A percentile compares a stretch with the other conserved stretches of the same genome.
phyloP scores from a whole-genome alignment of 2,113 vertebrate species.

The Antidorcas marsupialis region DNA sequence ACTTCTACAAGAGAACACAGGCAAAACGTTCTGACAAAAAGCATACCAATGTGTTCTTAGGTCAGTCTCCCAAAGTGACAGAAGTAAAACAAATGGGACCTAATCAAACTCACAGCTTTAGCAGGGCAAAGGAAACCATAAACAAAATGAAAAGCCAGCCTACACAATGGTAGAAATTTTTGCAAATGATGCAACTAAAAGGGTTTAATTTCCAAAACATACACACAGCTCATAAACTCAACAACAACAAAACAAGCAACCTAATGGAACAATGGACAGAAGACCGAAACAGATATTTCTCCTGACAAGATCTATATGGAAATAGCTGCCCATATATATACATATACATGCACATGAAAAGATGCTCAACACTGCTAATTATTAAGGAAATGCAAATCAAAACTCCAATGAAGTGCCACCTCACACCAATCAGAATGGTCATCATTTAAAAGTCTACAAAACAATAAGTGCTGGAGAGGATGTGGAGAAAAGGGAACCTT shows the following conservation, averaged over 20 bases:
- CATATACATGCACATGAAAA: neutral
- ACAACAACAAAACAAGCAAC: neutral
- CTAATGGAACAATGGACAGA: neutral
- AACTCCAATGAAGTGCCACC: neutral
- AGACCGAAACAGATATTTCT: neutral
- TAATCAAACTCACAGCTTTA: neutral
- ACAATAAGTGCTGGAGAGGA: neutral
- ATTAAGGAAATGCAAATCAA: neutral
- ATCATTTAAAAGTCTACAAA: neutral
- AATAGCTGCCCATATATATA: too few relatives aligned
- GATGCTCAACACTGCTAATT: neutral
- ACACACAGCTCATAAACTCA: neutral
- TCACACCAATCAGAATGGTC: neutral
- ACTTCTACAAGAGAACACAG: neutral
- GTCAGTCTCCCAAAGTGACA: neutral
- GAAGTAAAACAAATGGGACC: neutral
- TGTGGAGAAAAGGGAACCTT: neutral
- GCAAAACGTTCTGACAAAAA: neutral
- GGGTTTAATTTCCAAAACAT: neutral
- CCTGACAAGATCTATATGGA: neutral
- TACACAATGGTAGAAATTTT: neutral
- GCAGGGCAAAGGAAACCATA: neutral
- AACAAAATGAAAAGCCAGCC: neutral
- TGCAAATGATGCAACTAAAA: neutral
- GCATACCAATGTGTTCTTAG: neutral